Base-by-base conservation (phyloP, 1,140 invertebrate genomes). In the Brachionus rotundiformis region DNA sequence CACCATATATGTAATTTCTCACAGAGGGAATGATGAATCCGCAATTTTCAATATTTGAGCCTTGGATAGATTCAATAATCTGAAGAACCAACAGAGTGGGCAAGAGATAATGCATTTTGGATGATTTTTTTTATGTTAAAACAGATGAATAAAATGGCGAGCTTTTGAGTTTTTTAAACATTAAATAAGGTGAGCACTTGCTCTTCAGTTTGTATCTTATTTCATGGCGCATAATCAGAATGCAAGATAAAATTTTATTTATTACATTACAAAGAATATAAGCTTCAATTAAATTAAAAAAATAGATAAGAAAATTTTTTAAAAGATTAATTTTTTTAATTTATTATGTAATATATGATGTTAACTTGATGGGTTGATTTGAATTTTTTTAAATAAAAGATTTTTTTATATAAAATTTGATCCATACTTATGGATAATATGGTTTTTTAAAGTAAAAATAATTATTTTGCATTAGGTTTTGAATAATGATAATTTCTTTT, bases 1-100 rank as follows among this genome's bases (percentile, higher is more conserved):
- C 76, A 1, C 76, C 76, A 16, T 39, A 59, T 19, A 79, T 79
- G 54, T 79, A 79, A 10, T 79, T 54, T 36, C 47, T 54, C 29
- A 79, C 76, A 1, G 36, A 27, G 25, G 76, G 76, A 11, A 33
- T 33, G 10, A 79, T 63, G 8, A 39, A 33, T 23, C 76, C 76
- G 29, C 76, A 79, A 41, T 73, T 73, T 25, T 44, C 68, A 13
- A 44, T 25, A 13, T 73, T 0, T 1, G 36, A 25, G 8, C 25
- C 19, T 44, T 2, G 11, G 25, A 41, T 41, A 13, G 6, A 19
- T 1, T 25, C 16, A 11, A 13, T 1, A 44, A 25, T 27, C 25
- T 44, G 6, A 7, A 73, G 10, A 27, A 27, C n/a, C 19, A 68
- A 36, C 13, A 68, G 4, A 36, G 8, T 68, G 29, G 47, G 19